Percentiles rank a stretch among this genome's conserved stretches.
Evolutionary conservation across 2,888 invertebrate genomes (phyloP).

Genomic region (Himalopsyche kuldschensis): DNA sequence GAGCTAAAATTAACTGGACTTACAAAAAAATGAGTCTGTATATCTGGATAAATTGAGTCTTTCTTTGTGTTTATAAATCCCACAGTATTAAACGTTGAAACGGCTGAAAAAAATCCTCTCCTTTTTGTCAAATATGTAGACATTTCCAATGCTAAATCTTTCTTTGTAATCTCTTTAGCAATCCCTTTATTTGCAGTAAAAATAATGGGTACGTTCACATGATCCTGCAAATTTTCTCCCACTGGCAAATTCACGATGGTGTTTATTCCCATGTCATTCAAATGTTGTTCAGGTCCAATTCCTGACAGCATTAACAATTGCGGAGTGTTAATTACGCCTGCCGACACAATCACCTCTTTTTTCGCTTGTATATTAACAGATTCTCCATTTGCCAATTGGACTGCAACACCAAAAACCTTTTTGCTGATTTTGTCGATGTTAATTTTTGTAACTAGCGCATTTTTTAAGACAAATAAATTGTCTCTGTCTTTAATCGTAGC

Average conservation of each 20-base stretch:
- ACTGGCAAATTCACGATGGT: slow-evolving; percentile 51
- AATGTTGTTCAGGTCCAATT: slow-evolving; percentile 50
- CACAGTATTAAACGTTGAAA: slow-evolving; percentile 67
- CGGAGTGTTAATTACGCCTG: slow-evolving; percentile 54
- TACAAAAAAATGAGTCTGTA: slow-evolving; percentile 42
- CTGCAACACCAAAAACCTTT: slow-evolving; percentile 45
- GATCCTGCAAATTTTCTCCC: slow-evolving; percentile 54
- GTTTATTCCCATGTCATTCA: slow-evolving; percentile 45
- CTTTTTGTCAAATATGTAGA: slow-evolving; percentile 35
- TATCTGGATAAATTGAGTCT: slow-evolving; percentile 51
- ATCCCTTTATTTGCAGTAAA: slow-evolving; percentile 40
- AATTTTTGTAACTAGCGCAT: slow-evolving; percentile 50
- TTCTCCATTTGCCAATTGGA: slow-evolving; percentile 43
- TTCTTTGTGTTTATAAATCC: slow-evolving; percentile 67
- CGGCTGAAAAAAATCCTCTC: slow-evolving; percentile 61
- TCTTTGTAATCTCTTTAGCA: neutral
- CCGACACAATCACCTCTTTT: slow-evolving; percentile 54
- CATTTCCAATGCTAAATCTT: neutral
- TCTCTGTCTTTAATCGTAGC: slow-evolving; percentile 43
- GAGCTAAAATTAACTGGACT: neutral
- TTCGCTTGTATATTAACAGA: slow-evolving; percentile 43
- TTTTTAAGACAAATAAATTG: slow-evolving; percentile 46
- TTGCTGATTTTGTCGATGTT: slow-evolving; percentile 50
- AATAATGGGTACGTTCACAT: slow-evolving; percentile 46
- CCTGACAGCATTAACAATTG: slow-evolving; percentile 56